Conservation (phyloP, 2,113 vertebrate genomes). For the Tenrec ecaudatus region DNA sequence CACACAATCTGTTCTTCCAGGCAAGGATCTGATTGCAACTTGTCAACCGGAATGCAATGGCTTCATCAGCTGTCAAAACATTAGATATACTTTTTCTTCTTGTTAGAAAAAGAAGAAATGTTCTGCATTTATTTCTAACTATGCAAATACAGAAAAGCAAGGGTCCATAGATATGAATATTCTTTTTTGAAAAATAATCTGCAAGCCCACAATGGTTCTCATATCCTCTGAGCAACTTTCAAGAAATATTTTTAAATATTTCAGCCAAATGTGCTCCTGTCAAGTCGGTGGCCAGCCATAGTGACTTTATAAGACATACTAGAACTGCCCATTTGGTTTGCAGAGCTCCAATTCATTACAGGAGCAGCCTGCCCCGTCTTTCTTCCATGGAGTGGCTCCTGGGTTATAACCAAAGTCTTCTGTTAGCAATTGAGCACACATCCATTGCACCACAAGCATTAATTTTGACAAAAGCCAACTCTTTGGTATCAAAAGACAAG, state of each 20-base stretch:
- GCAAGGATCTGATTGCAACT: background rate
- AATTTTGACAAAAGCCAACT: constrained; percentile 47
- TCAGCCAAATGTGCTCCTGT: background rate
- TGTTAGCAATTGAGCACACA: too few relatives aligned
- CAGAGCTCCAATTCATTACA: too few relatives aligned
- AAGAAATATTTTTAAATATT: background rate
- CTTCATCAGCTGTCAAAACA: constrained; percentile 28
- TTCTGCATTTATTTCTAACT: constrained; percentile 19
- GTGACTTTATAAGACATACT: too few relatives aligned
- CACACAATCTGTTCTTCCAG: background rate
- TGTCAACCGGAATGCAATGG: background rate
- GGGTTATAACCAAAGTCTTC: too few relatives aligned
- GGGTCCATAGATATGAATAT: constrained; percentile 11
- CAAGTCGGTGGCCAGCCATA: too few relatives aligned
- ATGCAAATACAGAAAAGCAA: constrained; percentile 28
- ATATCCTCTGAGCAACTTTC: background rate
- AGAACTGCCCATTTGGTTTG: too few relatives aligned
- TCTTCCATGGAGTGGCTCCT: too few relatives aligned
- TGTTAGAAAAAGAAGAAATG: background rate
- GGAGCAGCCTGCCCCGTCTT: too few relatives aligned
- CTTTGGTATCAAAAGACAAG: constrained; percentile 55
- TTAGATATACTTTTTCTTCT: constrained; percentile 22
- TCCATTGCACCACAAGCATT: background rate
- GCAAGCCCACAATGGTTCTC: background rate
- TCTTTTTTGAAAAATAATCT: constrained; percentile 2